These are phyloP conservation scores for Numida meleagris DNA, from an alignment of 2,113 vertebrate species.

Conservation along the genomic window DNA sequence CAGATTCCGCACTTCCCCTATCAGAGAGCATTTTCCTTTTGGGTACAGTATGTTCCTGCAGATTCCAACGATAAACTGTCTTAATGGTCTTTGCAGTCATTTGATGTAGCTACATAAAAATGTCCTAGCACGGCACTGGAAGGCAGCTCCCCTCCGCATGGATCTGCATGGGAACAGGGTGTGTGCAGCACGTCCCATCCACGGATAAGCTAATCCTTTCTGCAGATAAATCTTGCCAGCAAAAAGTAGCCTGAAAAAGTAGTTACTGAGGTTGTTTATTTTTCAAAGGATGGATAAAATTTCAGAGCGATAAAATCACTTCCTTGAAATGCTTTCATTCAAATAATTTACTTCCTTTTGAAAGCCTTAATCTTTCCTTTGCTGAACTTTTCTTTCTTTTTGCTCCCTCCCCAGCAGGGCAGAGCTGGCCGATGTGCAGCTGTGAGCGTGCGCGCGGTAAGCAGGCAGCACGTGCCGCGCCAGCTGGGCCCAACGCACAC, in stretches of 20 bases:
- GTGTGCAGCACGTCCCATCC: conserved; percentile 55
- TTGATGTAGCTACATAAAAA: conserved; percentile 42
- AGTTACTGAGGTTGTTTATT: background rate
- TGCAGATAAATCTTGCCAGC: conserved; percentile 44
- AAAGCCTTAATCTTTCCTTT: background rate
- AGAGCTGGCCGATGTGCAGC: background rate
- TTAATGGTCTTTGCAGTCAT: conserved; percentile 59
- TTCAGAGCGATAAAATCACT: conserved; percentile 16
- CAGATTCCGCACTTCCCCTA: conserved; percentile 11
- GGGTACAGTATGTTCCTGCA: conserved; percentile 32
- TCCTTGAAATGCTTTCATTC: conserved; percentile 19
- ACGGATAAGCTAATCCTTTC: conserved; percentile 44
- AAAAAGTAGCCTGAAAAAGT: background rate
- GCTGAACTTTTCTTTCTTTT: background rate
- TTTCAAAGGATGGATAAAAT: background rate
- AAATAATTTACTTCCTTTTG: background rate
- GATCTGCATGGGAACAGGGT: conserved; percentile 59
- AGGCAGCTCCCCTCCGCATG: background rate
- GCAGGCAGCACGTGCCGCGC: background rate
- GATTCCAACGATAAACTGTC: conserved; percentile 34
- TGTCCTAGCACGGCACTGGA: background rate
- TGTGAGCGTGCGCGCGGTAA: background rate
- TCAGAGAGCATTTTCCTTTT: conserved; percentile 45
- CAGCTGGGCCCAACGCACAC: conserved; percentile 36
- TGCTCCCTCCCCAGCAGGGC: background rate